Evolutionary conservation across 2,113 vertebrate genomes (phyloP).

Genomic region (Sylvietta virens): DNA sequence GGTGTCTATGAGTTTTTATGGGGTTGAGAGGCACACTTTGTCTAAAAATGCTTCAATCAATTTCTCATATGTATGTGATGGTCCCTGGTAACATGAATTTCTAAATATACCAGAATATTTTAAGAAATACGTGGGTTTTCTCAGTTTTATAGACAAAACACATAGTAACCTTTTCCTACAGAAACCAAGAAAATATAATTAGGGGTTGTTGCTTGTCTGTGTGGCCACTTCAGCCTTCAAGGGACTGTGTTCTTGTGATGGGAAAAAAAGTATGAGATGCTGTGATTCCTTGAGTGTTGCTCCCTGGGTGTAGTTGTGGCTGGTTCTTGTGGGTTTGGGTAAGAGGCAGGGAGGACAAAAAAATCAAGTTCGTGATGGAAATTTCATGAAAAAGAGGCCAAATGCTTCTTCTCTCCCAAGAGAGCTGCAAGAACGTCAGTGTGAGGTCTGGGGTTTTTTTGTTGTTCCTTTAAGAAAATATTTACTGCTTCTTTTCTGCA

Average conservation of each 20-base stretch:
- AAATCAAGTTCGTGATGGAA: conserved; percentile 6
- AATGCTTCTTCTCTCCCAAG: neutral
- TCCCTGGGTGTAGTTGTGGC: neutral
- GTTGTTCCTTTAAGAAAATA: conserved; percentile 22
- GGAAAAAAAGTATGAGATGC: neutral
- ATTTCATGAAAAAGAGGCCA: neutral
- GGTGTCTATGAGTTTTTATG: neutral
- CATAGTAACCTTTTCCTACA: neutral
- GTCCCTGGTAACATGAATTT: neutral
- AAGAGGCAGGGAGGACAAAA: neutral
- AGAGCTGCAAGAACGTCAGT: neutral
- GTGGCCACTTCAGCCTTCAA: neutral
- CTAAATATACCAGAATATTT: neutral
- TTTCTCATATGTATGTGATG: neutral
- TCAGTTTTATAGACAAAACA: neutral
- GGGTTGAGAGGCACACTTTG: neutral
- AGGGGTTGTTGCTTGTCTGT: neutral
- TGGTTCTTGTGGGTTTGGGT: neutral
- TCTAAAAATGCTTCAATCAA: neutral
- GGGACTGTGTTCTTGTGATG: neutral
- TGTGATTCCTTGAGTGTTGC: neutral
- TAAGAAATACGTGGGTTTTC: neutral
- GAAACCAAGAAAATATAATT: neutral
- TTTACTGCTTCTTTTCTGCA: conserved; percentile 40
- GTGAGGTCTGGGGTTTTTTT: neutral